Base-by-base conservation (phyloP, 1,140 invertebrate genomes). In the Watersipora subatra region DNA sequence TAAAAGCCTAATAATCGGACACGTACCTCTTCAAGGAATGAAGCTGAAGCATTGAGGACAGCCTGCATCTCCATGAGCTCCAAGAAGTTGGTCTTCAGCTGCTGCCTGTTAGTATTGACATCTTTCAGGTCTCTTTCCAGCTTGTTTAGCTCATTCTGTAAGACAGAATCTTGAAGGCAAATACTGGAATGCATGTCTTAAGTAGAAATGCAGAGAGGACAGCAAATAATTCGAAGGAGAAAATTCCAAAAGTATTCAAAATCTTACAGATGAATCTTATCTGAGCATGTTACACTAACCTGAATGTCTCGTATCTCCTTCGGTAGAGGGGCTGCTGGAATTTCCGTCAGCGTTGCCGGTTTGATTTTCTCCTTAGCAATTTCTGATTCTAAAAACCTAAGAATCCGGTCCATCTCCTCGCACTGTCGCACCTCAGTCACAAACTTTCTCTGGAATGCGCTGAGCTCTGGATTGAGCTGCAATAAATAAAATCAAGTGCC, bases 391-490 rank as follows among this genome's bases (percentile, higher is more conserved):
- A 59, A 24, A 59, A 59, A 59, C 17, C 79, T 64, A 1, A 81
- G 70, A 64, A 78, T 80, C 28, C 78, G 70, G 65, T 80, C 76
- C 75, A 80, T 80, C 69, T 79, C 77, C 62, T 81, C 76, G 70
- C 78, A 83, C 65, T 81, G 71, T 64, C 79, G 69, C 17, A 83
- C 77, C 73, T 83, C 81, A 71, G 73, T 80, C 2, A 84, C 82
- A 78, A 82, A 84, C 69, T 83, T 84, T 57, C 82, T 75, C 72
- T 84, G 83, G 68, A 84, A 84, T 15, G 80, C 75, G 73, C 82
- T 84, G 2, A 79, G 72, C 66, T 77, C 69, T 57, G 71, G 70
- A 69, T 78, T 79, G 26, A 79, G 64, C 78, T 79, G 68, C 25
- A 72, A 73, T 67, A 62, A 62, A 71, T 61, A 64, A 27, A 58